Evolutionary conservation across 2,888 invertebrate species (phyloP), one percentile per base, ranked within the genome.

Genomic region (Andricus curvator): DNA sequence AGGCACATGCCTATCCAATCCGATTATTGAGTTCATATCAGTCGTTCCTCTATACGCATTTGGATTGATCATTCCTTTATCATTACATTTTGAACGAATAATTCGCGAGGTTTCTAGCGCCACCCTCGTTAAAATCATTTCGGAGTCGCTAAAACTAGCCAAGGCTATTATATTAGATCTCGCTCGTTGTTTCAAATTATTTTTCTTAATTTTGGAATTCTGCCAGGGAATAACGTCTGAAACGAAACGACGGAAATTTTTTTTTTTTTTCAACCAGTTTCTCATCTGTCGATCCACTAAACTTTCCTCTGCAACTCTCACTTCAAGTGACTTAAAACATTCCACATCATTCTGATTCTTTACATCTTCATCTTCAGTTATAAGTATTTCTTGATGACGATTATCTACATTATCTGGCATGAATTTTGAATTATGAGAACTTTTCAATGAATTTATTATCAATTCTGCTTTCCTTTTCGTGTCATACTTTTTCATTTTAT

Each of bases 401-500:
- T 29, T 29, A 2, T 29, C 29, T 29, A 29, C 29, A 29, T 29
- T 29, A 29, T 29, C 29, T 22, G 60, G 11, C 2, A 60, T 9
- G 9, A 60, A 60, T 33, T 65, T 65, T 33, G 20, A 65, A 33
- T 65, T 33, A 17, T 33, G 9, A 64, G 64, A 64, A 0, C 1
- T 29, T 15, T 20, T 33, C 20, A 51, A 51, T 48, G 41, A 5
- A 44, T 22, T 68, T 11, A 17, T 22, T 3, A 60, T 78, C 29
- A 79, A 41, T 66, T 78, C 68, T 20, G 66, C 80, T 68, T 81
- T 81, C 37, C 85, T 82, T 82, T 67, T 83, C 51, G 81, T 81
- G 37, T 88, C 86, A 80, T 86, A 88, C 0, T 77, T 76, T 68
- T 84, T 87, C 79, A 86, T 84, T 13, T 86, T 85, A 15, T 85